Percentiles rank a stretch among this genome's conserved stretches.
These are phyloP conservation scores for Aromia moschata DNA, from an alignment of 2,888 invertebrate species.

Conservation along the genomic window DNA sequence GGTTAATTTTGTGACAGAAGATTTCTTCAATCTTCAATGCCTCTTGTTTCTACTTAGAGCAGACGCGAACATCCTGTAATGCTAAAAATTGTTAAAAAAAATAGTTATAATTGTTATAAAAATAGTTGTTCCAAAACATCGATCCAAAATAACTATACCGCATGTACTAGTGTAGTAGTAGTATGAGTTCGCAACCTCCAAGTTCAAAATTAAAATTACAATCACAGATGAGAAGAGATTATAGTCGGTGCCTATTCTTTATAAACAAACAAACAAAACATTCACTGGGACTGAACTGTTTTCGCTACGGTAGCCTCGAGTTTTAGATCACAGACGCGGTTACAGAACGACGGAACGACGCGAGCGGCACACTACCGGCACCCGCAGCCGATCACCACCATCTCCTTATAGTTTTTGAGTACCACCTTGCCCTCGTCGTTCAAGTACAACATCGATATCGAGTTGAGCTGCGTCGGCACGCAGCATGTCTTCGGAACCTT, in stretches of 20 bases:
- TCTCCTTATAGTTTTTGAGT: conserved; percentile 98
- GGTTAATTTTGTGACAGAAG: too few species aligned
- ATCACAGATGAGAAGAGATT: conserved; percentile 54
- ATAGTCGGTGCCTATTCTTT: conserved; percentile 35
- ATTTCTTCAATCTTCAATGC: too few species aligned
- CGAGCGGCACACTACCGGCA: conserved; percentile 76
- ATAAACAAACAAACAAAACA: conserved; percentile 4
- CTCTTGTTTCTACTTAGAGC: too few species aligned
- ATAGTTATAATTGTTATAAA: too few species aligned
- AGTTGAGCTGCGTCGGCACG: conserved; percentile 92
- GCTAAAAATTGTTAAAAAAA: too few species aligned
- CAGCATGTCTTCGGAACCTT: conserved; percentile 95
- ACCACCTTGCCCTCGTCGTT: conserved; percentile 96
- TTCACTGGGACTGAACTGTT: conserved; percentile 37
- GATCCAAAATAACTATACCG: conserved; percentile 34
- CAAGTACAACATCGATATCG: conserved; percentile 96
- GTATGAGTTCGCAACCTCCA: conserved; percentile 28
- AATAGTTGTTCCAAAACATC: too few species aligned
- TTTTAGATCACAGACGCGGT: conserved; percentile 39
- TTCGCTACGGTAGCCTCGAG: conserved; percentile 34
- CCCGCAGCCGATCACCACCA: conserved; percentile 98
- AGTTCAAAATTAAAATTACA: conserved; percentile 51
- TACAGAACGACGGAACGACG: conserved; percentile 16
- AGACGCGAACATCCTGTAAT: too few species aligned
- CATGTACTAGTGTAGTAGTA: conserved; percentile 14